These are phyloP conservation scores for Lampris megalopsis DNA, from an alignment of 2,113 vertebrate species.

Conservation along the genomic window DNA sequence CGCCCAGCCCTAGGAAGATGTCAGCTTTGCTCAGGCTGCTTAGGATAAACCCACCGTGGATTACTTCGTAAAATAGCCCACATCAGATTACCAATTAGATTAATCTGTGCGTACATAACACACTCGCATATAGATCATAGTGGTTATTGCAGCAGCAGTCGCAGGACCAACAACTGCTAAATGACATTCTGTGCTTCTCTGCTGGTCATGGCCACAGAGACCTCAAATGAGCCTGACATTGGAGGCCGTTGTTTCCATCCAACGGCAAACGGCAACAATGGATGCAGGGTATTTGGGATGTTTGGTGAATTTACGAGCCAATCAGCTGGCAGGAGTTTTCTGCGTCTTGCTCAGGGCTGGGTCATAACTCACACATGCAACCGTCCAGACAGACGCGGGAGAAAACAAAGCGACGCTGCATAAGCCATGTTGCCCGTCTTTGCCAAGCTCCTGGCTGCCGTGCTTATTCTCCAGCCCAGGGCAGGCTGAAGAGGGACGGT, in stretches of 20 bases:
- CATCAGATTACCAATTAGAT: background rate
- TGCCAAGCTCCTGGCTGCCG: slow-evolving; percentile 47
- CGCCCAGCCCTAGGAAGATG: no score
- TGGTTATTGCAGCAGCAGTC: slow-evolving; percentile 28
- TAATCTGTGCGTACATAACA: no score
- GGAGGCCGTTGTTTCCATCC: slow-evolving; percentile 52
- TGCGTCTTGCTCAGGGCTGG: slow-evolving; percentile 50
- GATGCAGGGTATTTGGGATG: slow-evolving; percentile 35
- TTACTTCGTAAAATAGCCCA: slow-evolving; percentile 29
- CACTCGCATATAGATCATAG: no score
- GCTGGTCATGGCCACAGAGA: slow-evolving; percentile 25
- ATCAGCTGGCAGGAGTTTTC: slow-evolving; percentile 73
- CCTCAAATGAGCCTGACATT: slow-evolving; percentile 22
- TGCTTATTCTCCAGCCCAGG: slow-evolving; percentile 21
- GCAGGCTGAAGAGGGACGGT: slow-evolving; percentile 21
- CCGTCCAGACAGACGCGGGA: slow-evolving; percentile 44
- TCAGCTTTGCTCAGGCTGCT: background rate
- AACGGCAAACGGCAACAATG: slow-evolving; percentile 53
- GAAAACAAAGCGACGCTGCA: slow-evolving; percentile 49
- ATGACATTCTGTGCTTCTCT: slow-evolving; percentile 13
- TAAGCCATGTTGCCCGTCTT: slow-evolving; percentile 48
- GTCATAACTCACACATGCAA: slow-evolving; percentile 72
- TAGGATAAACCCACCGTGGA: background rate
- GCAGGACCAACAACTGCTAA: background rate
- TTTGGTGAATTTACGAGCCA: slow-evolving; percentile 72